These are phyloP conservation scores for Aphaenogaster ashmeadi DNA, from an alignment of 1,140 invertebrate species.

Conservation along the genomic window DNA sequence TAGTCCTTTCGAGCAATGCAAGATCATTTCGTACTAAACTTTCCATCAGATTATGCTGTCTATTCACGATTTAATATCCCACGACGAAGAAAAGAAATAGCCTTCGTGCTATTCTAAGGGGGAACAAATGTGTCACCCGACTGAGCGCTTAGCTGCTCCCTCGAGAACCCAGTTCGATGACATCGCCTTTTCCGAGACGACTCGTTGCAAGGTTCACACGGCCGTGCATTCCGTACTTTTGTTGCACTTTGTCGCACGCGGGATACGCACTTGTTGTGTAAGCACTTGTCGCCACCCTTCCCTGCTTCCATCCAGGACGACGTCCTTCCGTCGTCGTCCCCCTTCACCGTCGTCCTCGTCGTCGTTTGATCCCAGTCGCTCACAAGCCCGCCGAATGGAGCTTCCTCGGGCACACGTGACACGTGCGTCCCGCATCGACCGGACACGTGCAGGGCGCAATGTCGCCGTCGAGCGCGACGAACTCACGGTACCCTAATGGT, in stretches of 20 bases:
- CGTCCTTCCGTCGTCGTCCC: background rate
- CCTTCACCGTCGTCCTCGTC: background rate
- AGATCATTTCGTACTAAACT: slow-evolving; percentile 40
- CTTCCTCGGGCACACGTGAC: slow-evolving; percentile 80
- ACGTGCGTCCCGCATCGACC: slow-evolving; percentile 81
- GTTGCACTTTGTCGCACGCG: slow-evolving; percentile 72
- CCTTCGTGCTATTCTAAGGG: slow-evolving; percentile 38
- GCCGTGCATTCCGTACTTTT: slow-evolving; percentile 46
- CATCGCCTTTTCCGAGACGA: slow-evolving; percentile 68
- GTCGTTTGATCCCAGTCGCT: background rate
- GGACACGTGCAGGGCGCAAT: slow-evolving; percentile 69
- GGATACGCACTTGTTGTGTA: slow-evolving; percentile 81
- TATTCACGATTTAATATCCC: slow-evolving; percentile 70
- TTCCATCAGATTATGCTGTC: slow-evolving; percentile 61
- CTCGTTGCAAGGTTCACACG: slow-evolving; percentile 76
- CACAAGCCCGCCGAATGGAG: slow-evolving; percentile 35
- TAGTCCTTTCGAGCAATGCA: background rate
- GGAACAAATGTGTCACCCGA: slow-evolving; percentile 57
- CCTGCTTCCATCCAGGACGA: slow-evolving; percentile 42
- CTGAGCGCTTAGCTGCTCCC: slow-evolving; percentile 22
- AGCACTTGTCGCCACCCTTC: slow-evolving; percentile 76
- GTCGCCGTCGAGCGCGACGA: slow-evolving; percentile 56
- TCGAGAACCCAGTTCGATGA: slow-evolving; percentile 60
- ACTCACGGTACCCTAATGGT: slow-evolving; percentile 55
- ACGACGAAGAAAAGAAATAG: slow-evolving; percentile 12